These are phyloP conservation scores for Rhyacichthys aspro DNA, from an alignment of 2,797 vertebrate genomes.

Conservation along the genomic window DNA sequence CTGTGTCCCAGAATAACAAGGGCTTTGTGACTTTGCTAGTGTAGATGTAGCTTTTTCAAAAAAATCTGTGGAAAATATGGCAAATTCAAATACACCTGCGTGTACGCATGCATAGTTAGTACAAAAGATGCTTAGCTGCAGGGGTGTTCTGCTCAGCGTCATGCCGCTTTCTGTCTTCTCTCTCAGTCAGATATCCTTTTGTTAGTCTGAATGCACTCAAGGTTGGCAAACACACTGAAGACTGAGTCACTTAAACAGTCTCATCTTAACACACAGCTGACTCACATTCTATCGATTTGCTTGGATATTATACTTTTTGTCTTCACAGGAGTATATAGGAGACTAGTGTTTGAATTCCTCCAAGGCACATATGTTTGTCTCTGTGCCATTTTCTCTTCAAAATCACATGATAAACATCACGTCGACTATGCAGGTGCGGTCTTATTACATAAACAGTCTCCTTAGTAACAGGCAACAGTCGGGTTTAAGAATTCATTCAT, in stretches of 20 bases:
- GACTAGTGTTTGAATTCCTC: constrained; percentile 26
- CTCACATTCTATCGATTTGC: constrained; percentile 64
- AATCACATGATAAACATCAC: constrained; percentile 17
- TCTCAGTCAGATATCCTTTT: constrained; percentile 62
- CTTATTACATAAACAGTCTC: constrained; percentile 31
- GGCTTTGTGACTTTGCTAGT: constrained; percentile 36
- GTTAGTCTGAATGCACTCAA: constrained; percentile 59
- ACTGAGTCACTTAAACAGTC: constrained; percentile 68
- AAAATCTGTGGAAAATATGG: constrained; percentile 25
- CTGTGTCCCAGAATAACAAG: constrained; percentile 26
- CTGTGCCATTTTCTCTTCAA: constrained; percentile 1
- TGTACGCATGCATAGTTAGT: constrained; percentile 33
- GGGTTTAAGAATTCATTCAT: constrained; percentile 49
- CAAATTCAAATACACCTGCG: constrained; percentile 56
- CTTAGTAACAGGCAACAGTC: constrained; percentile 31
- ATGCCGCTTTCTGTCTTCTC: constrained; percentile 19
- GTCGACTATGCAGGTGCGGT: constrained; percentile 25
- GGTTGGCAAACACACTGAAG: constrained; percentile 60
- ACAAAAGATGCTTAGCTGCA: constrained; percentile 56
- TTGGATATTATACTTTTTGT: constrained; percentile 49
- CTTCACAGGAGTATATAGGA: constrained; percentile 28
- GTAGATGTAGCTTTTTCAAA: constrained; percentile 23
- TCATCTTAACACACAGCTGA: constrained; percentile 63
- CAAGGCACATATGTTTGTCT: constrained; percentile 29
- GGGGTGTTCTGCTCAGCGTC: constrained; percentile 53